Base-by-base conservation (phyloP, 2,797 vertebrate genomes). In the Pogoniulus pusillus region DNA sequence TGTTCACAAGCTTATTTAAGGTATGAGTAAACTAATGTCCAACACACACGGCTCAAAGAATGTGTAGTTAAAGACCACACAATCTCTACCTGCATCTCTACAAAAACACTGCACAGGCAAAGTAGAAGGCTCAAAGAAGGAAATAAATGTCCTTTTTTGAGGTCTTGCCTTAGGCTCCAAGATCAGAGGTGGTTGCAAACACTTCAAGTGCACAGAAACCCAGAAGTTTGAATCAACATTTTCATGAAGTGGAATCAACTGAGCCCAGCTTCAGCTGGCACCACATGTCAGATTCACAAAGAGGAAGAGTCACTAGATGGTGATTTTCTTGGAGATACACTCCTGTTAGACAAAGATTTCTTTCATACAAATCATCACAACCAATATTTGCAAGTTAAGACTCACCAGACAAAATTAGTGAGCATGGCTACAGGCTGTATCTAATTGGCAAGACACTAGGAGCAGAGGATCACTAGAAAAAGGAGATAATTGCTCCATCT, bases 401-500 rank as follows among this genome's bases (percentile, higher is more conserved):
- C 58, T 63, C 35, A 43, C 62, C 78, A 73, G 86, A 47, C 66
- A 78, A 82, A 89, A 92, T 90, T 55, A 82, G 53, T 20, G 66
- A 89, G 54, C 35, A 17, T 30, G 16, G 57, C 73, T 85, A 71
- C 92, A 51, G 27, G 79, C 90, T 89, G 75, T 23, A 45, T 64
- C 62, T 95, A 89, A 90, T 17, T 95, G 91, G 41, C 70, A 75
- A 80, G 78, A 49, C 70, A 82, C 58, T 59, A 41, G 32, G 81
- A 87, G n/a, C 54, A 83, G 53, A 64, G 37, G 53, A 71, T 35
- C 41, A 37, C 76, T 34, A 64, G 47, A 74, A 66, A 27, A 29
- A 35, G 65, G 32, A 90, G 64, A 85, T 81, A 80, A 93, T 80
- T 91, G 82, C 82, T 63, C 90, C 82, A 91, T 89, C 87, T 76